These are phyloP conservation scores for Meriones unguiculatus DNA, from an alignment of 2,113 vertebrate species.

Conservation along the genomic window DNA sequence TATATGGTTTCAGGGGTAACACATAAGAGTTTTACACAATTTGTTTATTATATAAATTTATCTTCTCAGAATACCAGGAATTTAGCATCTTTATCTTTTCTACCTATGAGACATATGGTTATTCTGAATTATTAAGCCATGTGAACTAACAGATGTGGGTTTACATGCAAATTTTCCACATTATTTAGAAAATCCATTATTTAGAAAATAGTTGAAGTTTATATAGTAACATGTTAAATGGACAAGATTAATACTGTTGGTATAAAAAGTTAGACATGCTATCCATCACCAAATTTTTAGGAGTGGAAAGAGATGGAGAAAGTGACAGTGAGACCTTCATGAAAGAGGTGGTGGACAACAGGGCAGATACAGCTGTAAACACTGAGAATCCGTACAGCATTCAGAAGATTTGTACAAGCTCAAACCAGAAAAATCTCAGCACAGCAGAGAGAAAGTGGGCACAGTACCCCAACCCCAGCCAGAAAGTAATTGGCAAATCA, in stretches of 20 bases:
- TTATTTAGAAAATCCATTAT: not conserved
- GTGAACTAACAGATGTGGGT: not conserved
- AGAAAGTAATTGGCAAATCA: not conserved
- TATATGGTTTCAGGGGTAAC: slow-evolving; percentile 12
- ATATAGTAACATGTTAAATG: not conserved
- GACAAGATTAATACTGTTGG: not conserved
- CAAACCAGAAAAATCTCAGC: not conserved
- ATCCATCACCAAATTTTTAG: not conserved
- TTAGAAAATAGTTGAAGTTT: not conserved
- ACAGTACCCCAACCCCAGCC: not conserved
- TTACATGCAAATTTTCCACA: not conserved
- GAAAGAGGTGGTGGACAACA: not conserved
- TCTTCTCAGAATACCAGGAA: not conserved
- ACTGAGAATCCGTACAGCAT: not conserved
- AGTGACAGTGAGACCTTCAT: not conserved
- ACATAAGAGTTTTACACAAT: not conserved
- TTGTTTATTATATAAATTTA: not conserved
- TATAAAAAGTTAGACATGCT: not conserved
- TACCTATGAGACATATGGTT: not conserved
- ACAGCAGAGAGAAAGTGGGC: not conserved
- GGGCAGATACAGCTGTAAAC: not conserved
- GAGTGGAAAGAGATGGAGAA: not conserved
- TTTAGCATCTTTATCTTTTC: not conserved
- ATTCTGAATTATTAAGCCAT: slow-evolving; percentile 22
- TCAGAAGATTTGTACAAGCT: not conserved